Conservation (phyloP, 1,140 invertebrate genomes). For the Chymomyza costata region DNA sequence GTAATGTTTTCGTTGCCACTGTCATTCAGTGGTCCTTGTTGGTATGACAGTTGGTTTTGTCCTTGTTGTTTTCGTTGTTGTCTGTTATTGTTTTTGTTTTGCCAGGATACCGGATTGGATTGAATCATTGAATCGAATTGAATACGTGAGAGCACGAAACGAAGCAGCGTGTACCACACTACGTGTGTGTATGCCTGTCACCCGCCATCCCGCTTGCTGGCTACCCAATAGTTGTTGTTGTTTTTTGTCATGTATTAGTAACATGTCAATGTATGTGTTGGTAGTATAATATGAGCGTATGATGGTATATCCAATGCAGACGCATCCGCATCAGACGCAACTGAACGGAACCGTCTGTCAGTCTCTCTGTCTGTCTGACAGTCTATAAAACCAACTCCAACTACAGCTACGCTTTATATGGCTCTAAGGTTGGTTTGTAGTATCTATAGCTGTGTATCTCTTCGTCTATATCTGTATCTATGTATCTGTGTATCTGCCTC, state of each 20-base stretch:
- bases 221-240: constrained; percentile 8
- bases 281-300: too few species aligned
- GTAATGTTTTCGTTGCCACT: constrained; percentile 15
- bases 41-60: not conserved
- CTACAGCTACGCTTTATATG: too few species aligned
- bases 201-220: constrained; percentile 9
- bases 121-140: constrained; percentile 73
- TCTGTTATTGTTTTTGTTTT: constrained; percentile 16
- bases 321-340: constrained; percentile 7
- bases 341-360: not conserved
- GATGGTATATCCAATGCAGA: too few species aligned
- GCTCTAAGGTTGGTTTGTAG: too few species aligned
- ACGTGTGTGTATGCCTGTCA: constrained; percentile 18
- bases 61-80: constrained; percentile 1
- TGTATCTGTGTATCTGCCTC: too few species aligned
- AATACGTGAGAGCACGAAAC: constrained; percentile 65
- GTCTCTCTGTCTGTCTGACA: not conserved
- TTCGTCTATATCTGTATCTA: too few species aligned
- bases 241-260: constrained; percentile 53
- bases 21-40: too few species aligned
- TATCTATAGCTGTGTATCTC: too few species aligned
- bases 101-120: constrained; percentile 39
- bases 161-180: constrained; percentile 17
- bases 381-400: not conserved
- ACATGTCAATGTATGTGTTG: constrained; percentile 60